These are phyloP conservation scores for Tetrao urogallus DNA, from an alignment of 2,113 vertebrate species.

Conservation along the genomic window DNA sequence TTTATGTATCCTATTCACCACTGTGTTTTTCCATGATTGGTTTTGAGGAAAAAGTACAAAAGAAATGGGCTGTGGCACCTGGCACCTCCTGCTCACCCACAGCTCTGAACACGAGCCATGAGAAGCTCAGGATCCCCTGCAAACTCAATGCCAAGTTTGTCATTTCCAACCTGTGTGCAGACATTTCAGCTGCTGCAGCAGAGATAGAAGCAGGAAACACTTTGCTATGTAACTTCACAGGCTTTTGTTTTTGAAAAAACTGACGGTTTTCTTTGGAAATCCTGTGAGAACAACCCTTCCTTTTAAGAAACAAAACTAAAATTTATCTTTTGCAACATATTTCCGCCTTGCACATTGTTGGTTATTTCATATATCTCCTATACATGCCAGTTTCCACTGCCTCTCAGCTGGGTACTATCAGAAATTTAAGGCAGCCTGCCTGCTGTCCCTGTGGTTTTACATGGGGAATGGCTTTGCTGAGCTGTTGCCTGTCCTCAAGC, in stretches of 20 bases:
- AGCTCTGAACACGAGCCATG: not conserved
- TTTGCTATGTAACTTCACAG: not conserved
- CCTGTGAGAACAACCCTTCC: fast-evolving
- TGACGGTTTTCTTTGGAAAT: not conserved
- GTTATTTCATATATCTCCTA: not conserved
- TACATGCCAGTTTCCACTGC: not conserved
- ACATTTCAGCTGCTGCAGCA: not conserved
- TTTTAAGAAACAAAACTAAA: not conserved
- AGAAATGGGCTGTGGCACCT: not conserved
- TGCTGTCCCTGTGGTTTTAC: too few species aligned
- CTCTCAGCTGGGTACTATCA: fast-evolving
- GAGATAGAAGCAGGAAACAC: not conserved
- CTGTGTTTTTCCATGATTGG: not conserved
- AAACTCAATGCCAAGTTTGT: not conserved
- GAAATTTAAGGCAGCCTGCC: not conserved
- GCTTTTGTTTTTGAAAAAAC: not conserved
- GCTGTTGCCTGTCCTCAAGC: fast-evolving
- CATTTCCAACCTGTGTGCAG: not conserved
- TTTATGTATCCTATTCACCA: not conserved
- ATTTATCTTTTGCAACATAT: fast-evolving
- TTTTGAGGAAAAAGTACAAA: not conserved
- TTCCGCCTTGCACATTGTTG: fast-evolving
- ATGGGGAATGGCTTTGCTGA: fast-evolving
- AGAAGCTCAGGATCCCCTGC: not conserved
- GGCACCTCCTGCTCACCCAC: not conserved